phyloP scores from a whole-genome alignment of 64 coral and sea anemone genomes.

The Trachythela sp. region DNA sequence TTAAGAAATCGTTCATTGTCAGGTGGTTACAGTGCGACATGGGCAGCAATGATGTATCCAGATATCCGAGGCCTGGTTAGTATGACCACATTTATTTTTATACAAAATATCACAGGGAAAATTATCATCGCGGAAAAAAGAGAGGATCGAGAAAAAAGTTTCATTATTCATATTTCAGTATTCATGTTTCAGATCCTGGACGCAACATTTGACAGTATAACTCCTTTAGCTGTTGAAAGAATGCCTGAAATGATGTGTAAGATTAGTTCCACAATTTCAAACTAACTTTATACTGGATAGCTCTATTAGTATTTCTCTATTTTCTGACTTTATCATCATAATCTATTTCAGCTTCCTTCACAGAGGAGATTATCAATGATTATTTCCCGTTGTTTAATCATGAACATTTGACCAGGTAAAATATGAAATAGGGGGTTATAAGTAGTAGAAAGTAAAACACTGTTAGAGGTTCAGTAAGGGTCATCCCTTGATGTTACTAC shows the following conservation, averaged over 20 bases:
- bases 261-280: neutral
- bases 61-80: constrained; percentile 63
- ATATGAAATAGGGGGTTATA: too few relatives aligned
- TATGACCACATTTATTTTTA: neutral
- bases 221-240: constrained; percentile 77
- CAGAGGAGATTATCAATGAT: constrained; percentile 79
- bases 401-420: constrained; percentile 58
- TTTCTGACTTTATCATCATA: neutral
- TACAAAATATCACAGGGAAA: neutral
- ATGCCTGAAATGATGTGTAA: constrained; percentile 88
- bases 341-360: constrained; percentile 56
- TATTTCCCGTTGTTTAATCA: constrained; percentile 77
- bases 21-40: constrained; percentile 72
- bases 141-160: neutral
- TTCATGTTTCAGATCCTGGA: constrained; percentile 60
- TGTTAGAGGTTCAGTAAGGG: too few relatives aligned
- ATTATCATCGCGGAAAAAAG: neutral
- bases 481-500: too few relatives aligned
- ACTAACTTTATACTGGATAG: neutral
- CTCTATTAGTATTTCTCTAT: too few relatives aligned
- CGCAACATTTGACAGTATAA: constrained; percentile 95
- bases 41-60: constrained; percentile 57
- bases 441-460: too few relatives aligned
- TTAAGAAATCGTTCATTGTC: neutral
- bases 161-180: neutral